Percentiles rank a stretch among this genome's conserved stretches.
Conservation (phyloP, 2,888 invertebrate species). For the Metalampra italica region DNA sequence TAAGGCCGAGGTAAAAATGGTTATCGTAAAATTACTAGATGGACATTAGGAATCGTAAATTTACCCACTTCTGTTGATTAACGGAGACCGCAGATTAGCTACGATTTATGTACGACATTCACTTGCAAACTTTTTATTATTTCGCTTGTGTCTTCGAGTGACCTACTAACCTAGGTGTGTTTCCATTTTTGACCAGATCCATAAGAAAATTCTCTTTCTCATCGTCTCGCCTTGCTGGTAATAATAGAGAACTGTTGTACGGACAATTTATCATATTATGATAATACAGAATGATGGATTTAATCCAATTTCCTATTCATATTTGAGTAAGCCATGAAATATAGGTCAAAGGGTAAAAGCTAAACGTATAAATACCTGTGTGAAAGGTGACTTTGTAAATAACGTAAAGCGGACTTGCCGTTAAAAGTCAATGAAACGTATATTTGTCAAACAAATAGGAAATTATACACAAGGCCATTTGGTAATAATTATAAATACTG, state of each 20-base stretch:
- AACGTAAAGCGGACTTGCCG: neutral
- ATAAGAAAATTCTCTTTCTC: neutral
- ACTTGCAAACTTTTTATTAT: no score
- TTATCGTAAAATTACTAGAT: no score
- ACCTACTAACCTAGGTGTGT: neutral
- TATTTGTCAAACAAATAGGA: neutral
- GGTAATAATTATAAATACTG: no score
- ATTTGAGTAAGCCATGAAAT: conserved; percentile 31
- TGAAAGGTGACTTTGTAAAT: conserved; percentile 7
- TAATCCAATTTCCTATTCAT: conserved; percentile 39
- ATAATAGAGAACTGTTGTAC: conserved; percentile 25
- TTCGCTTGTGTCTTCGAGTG: no score
- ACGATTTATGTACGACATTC: no score
- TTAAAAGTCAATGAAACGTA: neutral
- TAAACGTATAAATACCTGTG: conserved; percentile 12
- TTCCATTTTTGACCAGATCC: neutral
- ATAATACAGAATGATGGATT: conserved; percentile 37
- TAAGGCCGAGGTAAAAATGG: no score
- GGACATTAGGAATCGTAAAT: no score
- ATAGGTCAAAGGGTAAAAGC: conserved; percentile 29
- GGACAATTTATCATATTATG: conserved; percentile 39
- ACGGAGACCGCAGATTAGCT: no score
- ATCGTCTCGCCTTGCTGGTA: neutral
- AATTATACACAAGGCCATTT: neutral
- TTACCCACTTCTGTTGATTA: no score